These are phyloP conservation scores for Ericerus pela DNA, from an alignment of 1,140 invertebrate species.

Conservation along the genomic window DNA sequence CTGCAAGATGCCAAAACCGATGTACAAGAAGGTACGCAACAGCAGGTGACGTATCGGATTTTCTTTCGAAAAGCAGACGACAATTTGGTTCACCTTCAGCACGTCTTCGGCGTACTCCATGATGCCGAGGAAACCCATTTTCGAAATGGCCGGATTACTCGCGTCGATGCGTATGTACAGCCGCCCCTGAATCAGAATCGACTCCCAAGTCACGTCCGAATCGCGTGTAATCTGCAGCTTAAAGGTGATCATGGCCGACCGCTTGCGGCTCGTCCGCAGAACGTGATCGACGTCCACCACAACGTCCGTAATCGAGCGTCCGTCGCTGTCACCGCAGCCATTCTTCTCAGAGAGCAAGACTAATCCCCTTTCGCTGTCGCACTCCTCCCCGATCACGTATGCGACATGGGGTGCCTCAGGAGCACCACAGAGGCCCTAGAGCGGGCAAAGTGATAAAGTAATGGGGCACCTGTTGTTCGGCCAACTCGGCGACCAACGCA, in stretches of 20 bases:
- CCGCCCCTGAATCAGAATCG: slow-evolving; percentile 10
- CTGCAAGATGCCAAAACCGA: slow-evolving; percentile 74
- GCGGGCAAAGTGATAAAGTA: no score
- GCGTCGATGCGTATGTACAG: slow-evolving; percentile 15
- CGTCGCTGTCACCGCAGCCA: slow-evolving; percentile 5
- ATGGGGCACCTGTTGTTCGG: no score
- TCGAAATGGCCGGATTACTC: slow-evolving; percentile 58
- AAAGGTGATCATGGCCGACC: slow-evolving; percentile 4
- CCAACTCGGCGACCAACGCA: no score
- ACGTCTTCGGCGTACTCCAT: slow-evolving; percentile 91
- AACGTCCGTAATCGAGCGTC: slow-evolving; percentile 13
- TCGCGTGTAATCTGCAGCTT: slow-evolving; percentile 12
- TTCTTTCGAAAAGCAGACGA: slow-evolving; percentile 70
- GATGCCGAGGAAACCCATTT: slow-evolving; percentile 80
- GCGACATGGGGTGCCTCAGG: slow-evolving; percentile 81
- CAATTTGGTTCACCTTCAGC: slow-evolving; percentile 62
- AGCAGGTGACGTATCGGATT: slow-evolving; percentile 64
- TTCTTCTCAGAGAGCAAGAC: slow-evolving; percentile 45
- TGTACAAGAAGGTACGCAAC: slow-evolving; percentile 89
- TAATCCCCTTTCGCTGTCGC: slow-evolving; percentile 58
- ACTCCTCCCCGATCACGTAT: slow-evolving; percentile 50
- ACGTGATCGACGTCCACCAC: slow-evolving; percentile 6
- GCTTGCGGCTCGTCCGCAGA: slow-evolving; percentile 5
- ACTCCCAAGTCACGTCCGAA: slow-evolving; percentile 12
- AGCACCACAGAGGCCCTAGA: slow-evolving; percentile 97